Evolutionary conservation across 2,113 vertebrate genomes (phyloP).

Genomic region (Neofelis nebulosa): DNA sequence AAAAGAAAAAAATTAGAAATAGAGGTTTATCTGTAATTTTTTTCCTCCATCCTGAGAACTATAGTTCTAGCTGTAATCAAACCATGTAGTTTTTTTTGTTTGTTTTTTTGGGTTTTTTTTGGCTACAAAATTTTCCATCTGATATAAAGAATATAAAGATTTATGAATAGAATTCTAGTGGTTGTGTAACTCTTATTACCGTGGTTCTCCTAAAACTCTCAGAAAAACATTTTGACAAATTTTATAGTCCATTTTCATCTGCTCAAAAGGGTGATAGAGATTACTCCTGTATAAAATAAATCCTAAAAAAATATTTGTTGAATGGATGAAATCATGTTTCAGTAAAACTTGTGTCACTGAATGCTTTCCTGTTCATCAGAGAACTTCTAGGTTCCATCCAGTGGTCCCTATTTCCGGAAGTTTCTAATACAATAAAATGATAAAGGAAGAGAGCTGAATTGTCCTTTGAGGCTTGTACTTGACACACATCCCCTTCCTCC

Average conservation of each 20-base stretch:
- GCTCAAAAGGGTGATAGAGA: constrained; percentile 16
- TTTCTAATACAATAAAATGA: constrained; percentile 53
- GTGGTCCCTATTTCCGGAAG: neutral
- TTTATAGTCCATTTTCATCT: constrained; percentile 49
- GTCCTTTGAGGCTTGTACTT: constrained; percentile 31
- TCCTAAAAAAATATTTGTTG: constrained; percentile 47
- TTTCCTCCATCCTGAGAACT: neutral
- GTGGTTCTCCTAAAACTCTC: constrained; percentile 39
- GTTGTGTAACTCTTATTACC: constrained; percentile 38
- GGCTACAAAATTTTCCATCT: constrained; percentile 6
- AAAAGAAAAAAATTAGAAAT: neutral
- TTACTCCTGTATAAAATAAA: constrained; percentile 49
- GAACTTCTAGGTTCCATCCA: neutral
- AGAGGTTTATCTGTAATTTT: constrained; percentile 40
- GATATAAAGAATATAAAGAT: constrained; percentile 27
- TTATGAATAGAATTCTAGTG: constrained; percentile 24
- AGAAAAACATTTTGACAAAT: constrained; percentile 50
- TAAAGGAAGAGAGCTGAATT: constrained; percentile 29
- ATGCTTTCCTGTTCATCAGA: constrained; percentile 39
- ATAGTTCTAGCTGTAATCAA: constrained; percentile 40
- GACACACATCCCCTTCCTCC: neutral
- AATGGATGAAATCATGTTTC: constrained; percentile 61
- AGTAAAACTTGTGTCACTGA: constrained; percentile 46
- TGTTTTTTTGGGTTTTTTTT: neutral
- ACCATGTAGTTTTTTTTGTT: neutral